A percentile compares a stretch with the other conserved stretches of the same genome.
These are phyloP conservation scores for Nasonovia ribisnigri DNA, from an alignment of 2,888 invertebrate species.

Conservation along the genomic window DNA sequence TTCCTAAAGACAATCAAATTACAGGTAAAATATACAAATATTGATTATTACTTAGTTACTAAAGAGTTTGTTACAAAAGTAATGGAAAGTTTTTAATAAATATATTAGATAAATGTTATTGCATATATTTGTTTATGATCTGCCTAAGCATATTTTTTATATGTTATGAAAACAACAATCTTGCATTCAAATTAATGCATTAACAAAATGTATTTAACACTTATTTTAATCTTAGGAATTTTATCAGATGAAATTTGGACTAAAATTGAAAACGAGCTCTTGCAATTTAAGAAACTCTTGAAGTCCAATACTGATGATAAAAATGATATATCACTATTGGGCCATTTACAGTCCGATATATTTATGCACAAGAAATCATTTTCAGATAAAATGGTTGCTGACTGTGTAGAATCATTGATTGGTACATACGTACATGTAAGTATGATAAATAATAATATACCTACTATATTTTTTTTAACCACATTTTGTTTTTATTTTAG, in stretches of 20 bases:
- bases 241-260: conserved; percentile 6
- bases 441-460: background rate
- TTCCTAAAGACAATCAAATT: conserved; percentile 54
- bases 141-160: no score
- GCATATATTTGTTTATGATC: no score
- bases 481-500: conserved; percentile 66
- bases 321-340: background rate
- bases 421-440: conserved; percentile 78
- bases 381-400: conserved; percentile 81
- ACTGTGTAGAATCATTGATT: conserved; percentile 88
- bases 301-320: background rate
- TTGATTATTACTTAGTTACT: background rate
- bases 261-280: background rate
- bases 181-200: no score
- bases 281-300: background rate
- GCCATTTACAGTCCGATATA: background rate
- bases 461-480: background rate
- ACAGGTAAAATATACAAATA: conserved; percentile 51
- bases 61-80: no score
- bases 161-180: no score
- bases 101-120: no score
- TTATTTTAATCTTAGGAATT: conserved; percentile 15
- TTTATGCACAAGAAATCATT: conserved; percentile 71
- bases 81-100: no score
- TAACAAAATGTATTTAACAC: no score